Evolutionary conservation across 2,888 invertebrate species (phyloP).

Genomic region (Lissocephala sabroskyi): DNA sequence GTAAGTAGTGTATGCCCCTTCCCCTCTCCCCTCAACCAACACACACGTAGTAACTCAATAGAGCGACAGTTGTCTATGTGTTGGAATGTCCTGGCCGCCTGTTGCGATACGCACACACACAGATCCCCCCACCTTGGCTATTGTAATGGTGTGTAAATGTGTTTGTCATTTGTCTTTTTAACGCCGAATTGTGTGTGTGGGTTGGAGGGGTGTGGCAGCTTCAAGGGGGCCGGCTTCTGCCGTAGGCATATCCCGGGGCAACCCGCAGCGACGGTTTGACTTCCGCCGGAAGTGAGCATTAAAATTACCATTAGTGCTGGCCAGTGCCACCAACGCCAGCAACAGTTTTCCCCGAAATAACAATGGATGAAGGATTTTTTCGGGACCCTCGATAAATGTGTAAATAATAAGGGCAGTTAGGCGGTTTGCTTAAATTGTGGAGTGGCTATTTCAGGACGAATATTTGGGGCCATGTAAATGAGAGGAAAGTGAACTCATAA

Average conservation of each 20-base stretch:
- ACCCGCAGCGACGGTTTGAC: slow-evolving; percentile 46
- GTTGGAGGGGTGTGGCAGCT: slow-evolving; percentile 12
- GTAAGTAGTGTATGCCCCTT: slow-evolving; percentile 53
- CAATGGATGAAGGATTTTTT: no score
- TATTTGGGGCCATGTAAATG: no score
- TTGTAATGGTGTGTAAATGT: slow-evolving; percentile 55
- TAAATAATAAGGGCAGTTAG: no score
- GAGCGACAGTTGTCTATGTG: slow-evolving; percentile 50
- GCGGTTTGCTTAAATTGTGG: no score
- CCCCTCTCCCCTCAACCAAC: no score
- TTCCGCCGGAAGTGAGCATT: slow-evolving; percentile 53
- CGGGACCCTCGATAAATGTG: no score
- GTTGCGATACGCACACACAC: slow-evolving; percentile 34
- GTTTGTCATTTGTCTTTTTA: slow-evolving; percentile 57
- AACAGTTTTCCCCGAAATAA: no score
- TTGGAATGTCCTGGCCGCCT: slow-evolving; percentile 44
- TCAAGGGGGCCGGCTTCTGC: slow-evolving; percentile 14
- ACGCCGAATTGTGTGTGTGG: slow-evolving; percentile 37
- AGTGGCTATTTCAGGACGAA: no score
- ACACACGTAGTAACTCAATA: no score
- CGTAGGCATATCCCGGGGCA: slow-evolving; percentile 3
- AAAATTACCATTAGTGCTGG: slow-evolving; percentile 48
- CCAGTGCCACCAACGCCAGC: no score
- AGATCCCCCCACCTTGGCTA: slow-evolving; percentile 22
- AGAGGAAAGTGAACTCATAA: no score